phyloP scores from a whole-genome alignment of 1,140 invertebrate species.

The Dolichoris vasculosae region DNA sequence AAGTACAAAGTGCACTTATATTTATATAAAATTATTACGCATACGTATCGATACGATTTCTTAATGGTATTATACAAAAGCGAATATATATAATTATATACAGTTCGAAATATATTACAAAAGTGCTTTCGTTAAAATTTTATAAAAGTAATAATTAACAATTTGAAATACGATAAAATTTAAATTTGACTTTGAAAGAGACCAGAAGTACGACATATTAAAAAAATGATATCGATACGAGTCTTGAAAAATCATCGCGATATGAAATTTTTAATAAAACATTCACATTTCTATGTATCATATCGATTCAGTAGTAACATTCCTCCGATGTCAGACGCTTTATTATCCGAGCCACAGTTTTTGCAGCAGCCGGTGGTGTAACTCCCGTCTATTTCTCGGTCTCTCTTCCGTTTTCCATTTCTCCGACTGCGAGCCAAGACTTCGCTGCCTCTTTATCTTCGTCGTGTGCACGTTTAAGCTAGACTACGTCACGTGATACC shows the following conservation, averaged over 20 bases:
- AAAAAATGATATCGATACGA: no score
- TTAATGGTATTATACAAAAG: no score
- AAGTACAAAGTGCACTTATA: no score
- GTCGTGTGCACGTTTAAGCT: background rate
- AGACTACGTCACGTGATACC: background rate
- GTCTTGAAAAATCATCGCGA: background rate
- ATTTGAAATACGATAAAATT: no score
- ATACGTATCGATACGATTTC: no score
- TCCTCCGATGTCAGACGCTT: conserved; percentile 27
- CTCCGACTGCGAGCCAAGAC: background rate
- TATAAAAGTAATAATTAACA: no score
- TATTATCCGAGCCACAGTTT: background rate
- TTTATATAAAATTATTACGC: no score
- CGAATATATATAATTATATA: no score
- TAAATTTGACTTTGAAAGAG: no score
- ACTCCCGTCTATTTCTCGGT: background rate
- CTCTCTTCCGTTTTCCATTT: background rate
- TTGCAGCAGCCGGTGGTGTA: background rate
- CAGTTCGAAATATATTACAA: no score
- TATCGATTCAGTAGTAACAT: conserved; percentile 39
- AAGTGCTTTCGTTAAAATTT: no score
- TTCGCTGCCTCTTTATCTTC: background rate
- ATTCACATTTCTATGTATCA: background rate
- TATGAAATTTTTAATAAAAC: background rate
- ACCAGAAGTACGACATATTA: no score